These are phyloP conservation scores for Cephalopterus ornatus DNA, from an alignment of 2,113 vertebrate genomes.

Conservation along the genomic window DNA sequence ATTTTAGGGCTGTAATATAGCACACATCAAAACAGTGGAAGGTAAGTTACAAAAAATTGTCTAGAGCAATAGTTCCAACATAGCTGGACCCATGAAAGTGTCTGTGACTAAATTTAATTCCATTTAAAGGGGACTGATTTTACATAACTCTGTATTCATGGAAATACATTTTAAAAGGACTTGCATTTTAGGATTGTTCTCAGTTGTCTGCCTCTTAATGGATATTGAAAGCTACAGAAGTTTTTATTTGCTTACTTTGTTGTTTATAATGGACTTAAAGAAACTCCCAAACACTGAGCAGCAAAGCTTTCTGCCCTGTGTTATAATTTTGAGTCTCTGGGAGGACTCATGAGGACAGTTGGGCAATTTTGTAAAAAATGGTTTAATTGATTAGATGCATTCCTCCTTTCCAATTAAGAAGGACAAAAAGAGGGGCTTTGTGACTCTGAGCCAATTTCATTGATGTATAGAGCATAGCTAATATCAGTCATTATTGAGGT, in stretches of 20 bases:
- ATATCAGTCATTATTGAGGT: neutral
- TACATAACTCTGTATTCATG: neutral
- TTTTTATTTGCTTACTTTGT: neutral
- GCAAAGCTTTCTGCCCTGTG: neutral
- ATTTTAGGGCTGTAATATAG: neutral
- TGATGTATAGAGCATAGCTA: conserved; percentile 8
- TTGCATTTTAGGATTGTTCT: neutral
- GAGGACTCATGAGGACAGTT: neutral
- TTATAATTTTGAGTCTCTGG: neutral
- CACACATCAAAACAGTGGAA: neutral
- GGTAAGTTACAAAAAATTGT: neutral
- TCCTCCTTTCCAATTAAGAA: conserved; percentile 16
- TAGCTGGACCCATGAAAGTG: neutral
- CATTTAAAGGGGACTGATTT: neutral
- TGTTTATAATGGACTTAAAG: neutral
- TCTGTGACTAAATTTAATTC: neutral
- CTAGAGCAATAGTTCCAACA: neutral
- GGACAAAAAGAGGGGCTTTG: neutral
- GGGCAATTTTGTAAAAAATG: neutral
- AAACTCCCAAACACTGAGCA: neutral
- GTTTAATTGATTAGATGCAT: neutral
- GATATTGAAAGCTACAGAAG: neutral
- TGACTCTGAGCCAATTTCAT: neutral
- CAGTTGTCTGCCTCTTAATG: neutral
- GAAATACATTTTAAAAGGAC: neutral